phyloP scores from a whole-genome alignment of 2,888 invertebrate genomes.

The Dynastes grantii region DNA sequence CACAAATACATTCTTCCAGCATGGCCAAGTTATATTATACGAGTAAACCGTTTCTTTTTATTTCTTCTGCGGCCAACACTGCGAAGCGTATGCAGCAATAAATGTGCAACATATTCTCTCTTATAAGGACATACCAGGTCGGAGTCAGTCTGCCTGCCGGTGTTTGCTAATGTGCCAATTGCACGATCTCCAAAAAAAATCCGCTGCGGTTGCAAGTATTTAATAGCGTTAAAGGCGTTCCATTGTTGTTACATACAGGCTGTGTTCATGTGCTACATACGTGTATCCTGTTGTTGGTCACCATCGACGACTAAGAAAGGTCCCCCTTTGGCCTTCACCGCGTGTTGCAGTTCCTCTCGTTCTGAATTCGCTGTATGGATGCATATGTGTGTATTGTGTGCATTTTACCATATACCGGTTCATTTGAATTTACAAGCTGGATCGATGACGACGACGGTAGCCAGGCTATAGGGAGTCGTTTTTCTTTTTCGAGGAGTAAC shows the following conservation, averaged over 20 bases:
- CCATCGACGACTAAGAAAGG: background rate
- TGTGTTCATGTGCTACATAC: conserved; percentile 40
- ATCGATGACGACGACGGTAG: conserved; percentile 6
- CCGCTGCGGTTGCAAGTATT: conserved; percentile 30
- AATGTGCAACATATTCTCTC: conserved; percentile 40
- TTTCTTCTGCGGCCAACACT: conserved; percentile 4
- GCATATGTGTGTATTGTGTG: conserved; percentile 17
- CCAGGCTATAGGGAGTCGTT: background rate
- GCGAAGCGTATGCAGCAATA: conserved; percentile 32
- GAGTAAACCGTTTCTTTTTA: background rate
- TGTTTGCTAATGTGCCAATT: conserved; percentile 59
- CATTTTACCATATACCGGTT: conserved; percentile 32
- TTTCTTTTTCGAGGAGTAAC: conserved; percentile 5
- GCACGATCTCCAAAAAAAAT: conserved; percentile 49
- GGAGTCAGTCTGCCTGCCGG: conserved; percentile 48
- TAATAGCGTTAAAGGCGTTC: conserved; percentile 42
- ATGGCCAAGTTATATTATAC: background rate
- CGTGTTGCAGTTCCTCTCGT: conserved; percentile 10
- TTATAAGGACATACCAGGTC: conserved; percentile 50
- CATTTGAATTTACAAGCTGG: conserved; percentile 39
- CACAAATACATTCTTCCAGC: background rate
- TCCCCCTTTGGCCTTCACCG: conserved; percentile 12
- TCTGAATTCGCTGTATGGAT: conserved; percentile 27
- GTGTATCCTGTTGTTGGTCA: conserved; percentile 43
- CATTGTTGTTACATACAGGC: conserved; percentile 38